These are phyloP conservation scores for Eilema griseolum DNA, from an alignment of 2,888 invertebrate genomes.

Conservation along the genomic window DNA sequence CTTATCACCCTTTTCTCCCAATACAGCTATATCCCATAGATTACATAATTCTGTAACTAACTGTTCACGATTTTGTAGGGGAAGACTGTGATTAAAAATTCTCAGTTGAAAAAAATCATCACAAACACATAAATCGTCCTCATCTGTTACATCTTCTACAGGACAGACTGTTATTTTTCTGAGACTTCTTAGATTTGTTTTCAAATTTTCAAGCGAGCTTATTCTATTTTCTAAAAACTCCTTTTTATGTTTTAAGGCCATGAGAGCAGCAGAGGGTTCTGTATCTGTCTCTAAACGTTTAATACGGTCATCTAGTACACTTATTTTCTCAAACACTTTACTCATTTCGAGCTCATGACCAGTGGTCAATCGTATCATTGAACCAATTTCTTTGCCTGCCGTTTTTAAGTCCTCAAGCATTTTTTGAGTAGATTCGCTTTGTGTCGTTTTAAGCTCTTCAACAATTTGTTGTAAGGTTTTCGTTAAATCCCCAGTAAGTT, in stretches of 20 bases:
- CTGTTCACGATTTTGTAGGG: constrained; percentile 69
- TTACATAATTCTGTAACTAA: constrained; percentile 77
- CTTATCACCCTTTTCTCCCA: constrained; percentile 69
- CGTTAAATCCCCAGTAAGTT: constrained; percentile 65
- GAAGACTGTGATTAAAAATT: constrained; percentile 77
- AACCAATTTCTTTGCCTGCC: constrained; percentile 65
- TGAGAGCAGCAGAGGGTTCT: constrained; percentile 68
- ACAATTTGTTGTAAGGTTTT: constrained; percentile 77
- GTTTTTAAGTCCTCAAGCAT: constrained; percentile 66
- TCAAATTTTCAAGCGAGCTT: constrained; percentile 69
- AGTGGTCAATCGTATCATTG: constrained; percentile 69
- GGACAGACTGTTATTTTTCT: constrained; percentile 54
- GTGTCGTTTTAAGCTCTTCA: constrained; percentile 61
- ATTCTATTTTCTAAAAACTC: constrained; percentile 70
- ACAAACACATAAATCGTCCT: constrained; percentile 69
- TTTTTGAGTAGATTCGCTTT: constrained; percentile 56
- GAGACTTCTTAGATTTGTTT: constrained; percentile 66
- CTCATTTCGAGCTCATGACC: constrained; percentile 72
- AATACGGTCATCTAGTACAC: constrained; percentile 69
- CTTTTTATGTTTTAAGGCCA: constrained; percentile 72
- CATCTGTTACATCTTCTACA: constrained; percentile 50
- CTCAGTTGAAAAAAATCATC: constrained; percentile 75
- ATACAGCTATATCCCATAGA: constrained; percentile 76
- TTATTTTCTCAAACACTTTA: constrained; percentile 73
- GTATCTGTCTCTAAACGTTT: constrained; percentile 57